phyloP scores from a whole-genome alignment of 2,113 vertebrate genomes.

The Amazona vittata region DNA sequence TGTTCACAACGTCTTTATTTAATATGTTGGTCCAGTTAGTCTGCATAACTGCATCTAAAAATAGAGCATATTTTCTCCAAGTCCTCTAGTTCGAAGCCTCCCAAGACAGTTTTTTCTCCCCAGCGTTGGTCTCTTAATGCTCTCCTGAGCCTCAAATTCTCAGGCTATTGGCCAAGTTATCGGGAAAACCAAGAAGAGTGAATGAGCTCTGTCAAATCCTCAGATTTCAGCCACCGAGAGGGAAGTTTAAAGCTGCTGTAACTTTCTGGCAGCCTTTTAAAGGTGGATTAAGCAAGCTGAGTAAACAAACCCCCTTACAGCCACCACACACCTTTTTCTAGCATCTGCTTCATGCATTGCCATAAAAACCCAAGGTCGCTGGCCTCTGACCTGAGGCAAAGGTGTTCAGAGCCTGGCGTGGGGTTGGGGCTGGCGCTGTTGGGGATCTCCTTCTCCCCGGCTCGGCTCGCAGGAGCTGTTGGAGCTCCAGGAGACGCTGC shows the following conservation, averaged over 20 bases:
- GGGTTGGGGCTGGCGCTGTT: not conserved
- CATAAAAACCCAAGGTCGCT: not conserved
- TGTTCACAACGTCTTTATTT: constrained; percentile 55
- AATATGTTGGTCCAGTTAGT: constrained; percentile 52
- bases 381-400: not conserved
- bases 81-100: constrained; percentile 43
- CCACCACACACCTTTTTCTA: not conserved
- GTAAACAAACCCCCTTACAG: not conserved
- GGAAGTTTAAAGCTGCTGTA: constrained; percentile 35
- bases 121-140: not conserved
- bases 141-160: not conserved
- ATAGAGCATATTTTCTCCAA: constrained; percentile 34
- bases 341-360: not conserved
- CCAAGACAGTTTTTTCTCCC: not conserved
- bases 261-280: not conserved
- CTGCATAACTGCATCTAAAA: constrained; percentile 54
- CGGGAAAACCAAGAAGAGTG: not conserved
- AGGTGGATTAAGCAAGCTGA: not conserved
- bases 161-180: not conserved
- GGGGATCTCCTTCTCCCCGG: not conserved
- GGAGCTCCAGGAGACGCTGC: not conserved
- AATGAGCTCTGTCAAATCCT: not conserved
- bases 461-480: not conserved
- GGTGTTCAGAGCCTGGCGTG: not conserved
- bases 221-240: not conserved